Evolutionary conservation across 2,797 vertebrate genomes (phyloP), one percentile per base, ranked within the genome.

Genomic region (Balearica regulorum): DNA sequence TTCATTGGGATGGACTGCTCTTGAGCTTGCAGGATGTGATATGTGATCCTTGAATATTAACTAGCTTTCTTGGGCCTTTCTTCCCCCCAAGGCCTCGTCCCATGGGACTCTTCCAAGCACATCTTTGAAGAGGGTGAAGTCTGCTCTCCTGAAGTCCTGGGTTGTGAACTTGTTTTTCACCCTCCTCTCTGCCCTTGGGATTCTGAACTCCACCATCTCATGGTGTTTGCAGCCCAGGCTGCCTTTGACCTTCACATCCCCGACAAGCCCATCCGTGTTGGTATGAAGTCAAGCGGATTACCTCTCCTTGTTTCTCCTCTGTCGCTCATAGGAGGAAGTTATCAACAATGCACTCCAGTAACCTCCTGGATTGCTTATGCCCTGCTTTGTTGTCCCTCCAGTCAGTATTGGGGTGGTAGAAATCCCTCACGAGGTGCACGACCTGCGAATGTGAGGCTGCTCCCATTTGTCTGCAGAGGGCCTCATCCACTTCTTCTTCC

Each of bases 181-280:
- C 9, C 22, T 64, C 2, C 26, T 83, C 9, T 25, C 7, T 75
- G 16, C 21, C 37, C 17, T 80, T 16, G 39, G 3, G 24, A 68
- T n/a, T 41, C 48, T 68, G n/a, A 78, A 70, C 20, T 73, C 16
- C 9, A 41, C 13, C 18, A 35, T 62, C 48, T 91, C 19, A 60
- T 29, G 3, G 11, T 39, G 5, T 44, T 48, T 71, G 20, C 21
- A 4, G 16, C 28, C 57, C 75, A 48, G 16, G 29, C 4, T 70
- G 31, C 8, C 64, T 69, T 71, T 46, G 16, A 68, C 10, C 9
- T 83, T 64, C 24, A 44, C 41, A 80, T 12, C 10, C 35, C n/a
- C 46, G 46, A 10, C 0, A 0, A 72, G 37, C 4, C 7, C 10
- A 4, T 43, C 11, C 2, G 0, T 18, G 6, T 7, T 53, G 37